phyloP scores from a whole-genome alignment of 2,888 invertebrate species.

The Perdita meconis region DNA sequence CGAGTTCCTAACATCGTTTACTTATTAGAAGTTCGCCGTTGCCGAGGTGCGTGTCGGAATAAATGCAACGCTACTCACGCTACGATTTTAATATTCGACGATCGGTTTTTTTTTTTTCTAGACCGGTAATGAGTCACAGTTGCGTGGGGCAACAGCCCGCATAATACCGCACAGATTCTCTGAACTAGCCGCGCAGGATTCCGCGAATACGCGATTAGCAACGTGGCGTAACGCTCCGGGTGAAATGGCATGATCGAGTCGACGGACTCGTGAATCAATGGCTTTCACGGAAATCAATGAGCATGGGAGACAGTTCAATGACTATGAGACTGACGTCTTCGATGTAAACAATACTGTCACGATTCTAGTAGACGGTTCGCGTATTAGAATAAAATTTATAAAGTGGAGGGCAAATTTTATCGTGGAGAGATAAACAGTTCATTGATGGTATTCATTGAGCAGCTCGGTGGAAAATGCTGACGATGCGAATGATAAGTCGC shows the following conservation, averaged over 20 bases:
- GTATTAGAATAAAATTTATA: neutral
- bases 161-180: conserved; percentile 21
- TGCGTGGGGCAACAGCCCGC: neutral
- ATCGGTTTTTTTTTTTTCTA: neutral
- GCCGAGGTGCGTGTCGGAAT: neutral
- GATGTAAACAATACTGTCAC: too few species aligned
- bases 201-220: conserved; percentile 21
- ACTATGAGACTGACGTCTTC: too few species aligned
- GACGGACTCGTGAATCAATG: conserved; percentile 1
- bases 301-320: too few species aligned
- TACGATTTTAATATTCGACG: neutral
- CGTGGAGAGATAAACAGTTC: too few species aligned
- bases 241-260: conserved; percentile 28
- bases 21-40: neutral
- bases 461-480: neutral
- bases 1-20: neutral
- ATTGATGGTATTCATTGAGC: neutral
- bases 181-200: conserved; percentile 24
- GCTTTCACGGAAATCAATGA: conserved; percentile 22
- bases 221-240: conserved; percentile 44
- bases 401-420: neutral
- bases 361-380: neutral
- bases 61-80: neutral
- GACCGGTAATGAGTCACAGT: conserved; percentile 1
- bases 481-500: neutral